Conservation (phyloP, 1,140 invertebrate species). For the Drosophila nigromelanica region DNA sequence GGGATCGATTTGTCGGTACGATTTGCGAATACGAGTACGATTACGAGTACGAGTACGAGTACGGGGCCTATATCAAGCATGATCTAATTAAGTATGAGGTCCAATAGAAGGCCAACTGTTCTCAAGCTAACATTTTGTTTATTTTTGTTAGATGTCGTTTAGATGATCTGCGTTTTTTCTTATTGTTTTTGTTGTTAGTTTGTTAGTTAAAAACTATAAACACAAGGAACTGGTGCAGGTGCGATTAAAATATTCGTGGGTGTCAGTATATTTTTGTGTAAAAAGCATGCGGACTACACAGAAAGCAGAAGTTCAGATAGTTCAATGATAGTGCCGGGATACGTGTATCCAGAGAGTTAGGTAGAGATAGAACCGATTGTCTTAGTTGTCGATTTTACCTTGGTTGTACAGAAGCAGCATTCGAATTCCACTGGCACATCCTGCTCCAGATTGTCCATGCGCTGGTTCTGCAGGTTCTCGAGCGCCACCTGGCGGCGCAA, state of each 20-base stretch:
- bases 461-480: constrained; percentile 82
- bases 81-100: constrained; percentile 13
- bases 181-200: neutral
- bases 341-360: neutral
- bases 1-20: constrained; percentile 7
- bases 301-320: constrained; percentile 24
- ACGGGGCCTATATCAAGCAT: constrained; percentile 18
- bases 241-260: constrained; percentile 23
- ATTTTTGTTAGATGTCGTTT: neutral
- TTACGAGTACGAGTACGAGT: neutral
- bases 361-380: constrained; percentile 35
- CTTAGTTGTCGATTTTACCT: constrained; percentile 87
- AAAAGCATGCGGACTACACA: constrained; percentile 41
- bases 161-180: constrained; percentile 20
- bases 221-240: constrained; percentile 28
- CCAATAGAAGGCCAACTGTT: constrained; percentile 8
- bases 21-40: neutral
- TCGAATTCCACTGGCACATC: constrained; percentile 95
- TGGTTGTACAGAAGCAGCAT: constrained; percentile 97
- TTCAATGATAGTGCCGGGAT: too few species aligned
- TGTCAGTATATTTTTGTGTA: constrained; percentile 1
- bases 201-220: constrained; percentile 20
- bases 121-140: neutral
- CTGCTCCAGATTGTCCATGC: constrained; percentile 89
- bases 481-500: constrained; percentile 83